Percentiles rank a stretch among this genome's conserved stretches.
Conservation (phyloP, 2,888 invertebrate species). For the Pammene aurita region DNA sequence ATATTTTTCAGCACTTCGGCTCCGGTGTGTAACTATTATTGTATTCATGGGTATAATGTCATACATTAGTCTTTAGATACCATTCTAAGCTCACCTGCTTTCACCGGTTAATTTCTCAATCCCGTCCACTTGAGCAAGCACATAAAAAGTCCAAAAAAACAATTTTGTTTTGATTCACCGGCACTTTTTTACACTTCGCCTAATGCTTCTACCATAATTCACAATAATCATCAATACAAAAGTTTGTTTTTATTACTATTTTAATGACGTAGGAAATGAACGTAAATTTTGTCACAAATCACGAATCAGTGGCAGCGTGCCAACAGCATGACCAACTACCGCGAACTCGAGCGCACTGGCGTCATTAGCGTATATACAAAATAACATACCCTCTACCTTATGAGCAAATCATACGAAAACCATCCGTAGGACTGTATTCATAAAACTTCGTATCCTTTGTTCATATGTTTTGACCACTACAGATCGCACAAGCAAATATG, state of each 20-base stretch:
- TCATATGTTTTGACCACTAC: constrained; percentile 44
- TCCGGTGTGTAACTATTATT: no score
- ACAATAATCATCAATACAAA: constrained; percentile 7
- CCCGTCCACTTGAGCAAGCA: constrained; percentile 52
- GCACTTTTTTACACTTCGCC: constrained; percentile 36
- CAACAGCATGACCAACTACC: constrained; percentile 78
- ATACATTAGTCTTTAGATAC: no score
- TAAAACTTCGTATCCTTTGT: constrained; percentile 56
- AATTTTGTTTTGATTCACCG: constrained; percentile 41
- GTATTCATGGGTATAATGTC: no score
- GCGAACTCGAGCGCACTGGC: constrained; percentile 77
- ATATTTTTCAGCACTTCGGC: no score
- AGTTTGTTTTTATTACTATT: constrained; percentile 10
- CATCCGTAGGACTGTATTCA: constrained; percentile 49
- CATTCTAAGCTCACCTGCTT: constrained; percentile 56
- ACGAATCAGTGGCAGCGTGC: constrained; percentile 76
- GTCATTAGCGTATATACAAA: constrained; percentile 79
- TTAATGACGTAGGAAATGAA: constrained; percentile 29
- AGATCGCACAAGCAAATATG: constrained; percentile 46
- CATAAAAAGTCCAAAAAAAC: constrained; percentile 24
- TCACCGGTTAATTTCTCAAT: constrained; percentile 61
- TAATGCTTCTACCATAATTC: constrained; percentile 6
- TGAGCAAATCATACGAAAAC: constrained; percentile 49
- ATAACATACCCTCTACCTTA: constrained; percentile 66
- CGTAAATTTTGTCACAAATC: constrained; percentile 61